Conservation (phyloP, 2,113 vertebrate species). For the Oncorhynchus kisutch region DNA sequence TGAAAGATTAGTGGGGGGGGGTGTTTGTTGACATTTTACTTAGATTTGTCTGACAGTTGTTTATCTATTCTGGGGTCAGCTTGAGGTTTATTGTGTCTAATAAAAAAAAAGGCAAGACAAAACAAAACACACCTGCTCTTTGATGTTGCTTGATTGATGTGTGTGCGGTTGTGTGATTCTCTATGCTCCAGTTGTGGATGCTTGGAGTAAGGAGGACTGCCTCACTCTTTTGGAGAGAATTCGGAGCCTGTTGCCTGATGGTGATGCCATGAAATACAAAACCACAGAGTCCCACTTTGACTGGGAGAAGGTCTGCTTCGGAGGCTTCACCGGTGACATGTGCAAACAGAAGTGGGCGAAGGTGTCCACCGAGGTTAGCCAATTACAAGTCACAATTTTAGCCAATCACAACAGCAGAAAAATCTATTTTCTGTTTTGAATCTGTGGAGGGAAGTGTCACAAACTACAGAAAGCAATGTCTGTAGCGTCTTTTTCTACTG, state of each 20-base stretch:
- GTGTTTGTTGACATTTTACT: too few species aligned
- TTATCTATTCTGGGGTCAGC: background rate
- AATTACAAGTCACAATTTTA: background rate
- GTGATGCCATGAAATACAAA: slow-evolving; percentile 76
- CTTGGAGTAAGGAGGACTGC: slow-evolving; percentile 76
- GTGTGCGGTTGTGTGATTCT: background rate
- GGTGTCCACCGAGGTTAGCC: slow-evolving; percentile 70
- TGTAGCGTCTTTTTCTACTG: too few species aligned
- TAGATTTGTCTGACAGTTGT: background rate
- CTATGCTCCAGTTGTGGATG: slow-evolving; percentile 43
- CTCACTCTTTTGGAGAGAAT: slow-evolving; percentile 76
- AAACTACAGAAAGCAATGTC: background rate
- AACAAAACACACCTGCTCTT: too few species aligned
- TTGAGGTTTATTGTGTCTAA: background rate
- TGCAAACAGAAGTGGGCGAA: slow-evolving; percentile 78
- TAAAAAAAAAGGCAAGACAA: background rate
- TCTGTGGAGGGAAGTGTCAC: background rate
- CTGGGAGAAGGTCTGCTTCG: slow-evolving; percentile 78
- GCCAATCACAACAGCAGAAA: background rate
- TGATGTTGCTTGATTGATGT: too few species aligned
- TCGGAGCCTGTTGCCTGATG: slow-evolving; percentile 66
- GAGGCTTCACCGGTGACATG: slow-evolving; percentile 72
- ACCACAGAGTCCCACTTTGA: slow-evolving; percentile 80
- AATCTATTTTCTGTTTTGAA: background rate
- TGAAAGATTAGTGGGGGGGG: background rate